These are phyloP conservation scores for Aurelia sp. DNA, from an alignment of 30 jellyfish, hydroid and myxozoan genomes.

Conservation along the genomic window DNA sequence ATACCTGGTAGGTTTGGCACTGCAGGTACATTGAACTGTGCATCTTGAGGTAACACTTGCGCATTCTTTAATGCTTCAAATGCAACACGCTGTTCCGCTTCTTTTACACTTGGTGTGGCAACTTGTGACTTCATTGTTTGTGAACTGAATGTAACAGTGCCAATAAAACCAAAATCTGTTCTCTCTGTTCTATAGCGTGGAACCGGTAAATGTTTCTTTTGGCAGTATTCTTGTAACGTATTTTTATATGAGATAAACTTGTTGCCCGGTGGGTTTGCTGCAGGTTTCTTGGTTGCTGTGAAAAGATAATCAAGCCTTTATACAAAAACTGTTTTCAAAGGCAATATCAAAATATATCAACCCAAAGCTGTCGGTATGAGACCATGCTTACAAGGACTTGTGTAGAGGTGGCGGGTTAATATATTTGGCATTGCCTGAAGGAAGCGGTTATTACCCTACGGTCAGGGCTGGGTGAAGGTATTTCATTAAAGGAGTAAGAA, in stretches of 20 bases:
- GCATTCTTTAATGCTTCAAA: slow-evolving; percentile 68
- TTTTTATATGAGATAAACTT: slow-evolving; percentile 66
- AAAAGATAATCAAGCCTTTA: no score
- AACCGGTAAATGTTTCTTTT: slow-evolving; percentile 56
- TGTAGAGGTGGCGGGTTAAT: no score
- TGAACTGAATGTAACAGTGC: slow-evolving; percentile 45
- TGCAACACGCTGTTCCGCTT: slow-evolving; percentile 87
- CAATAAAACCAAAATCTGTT: slow-evolving; percentile 42
- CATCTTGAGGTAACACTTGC: slow-evolving; percentile 37
- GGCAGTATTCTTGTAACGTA: slow-evolving; percentile 85
- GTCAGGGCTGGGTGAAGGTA: no score
- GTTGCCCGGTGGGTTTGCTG: neutral
- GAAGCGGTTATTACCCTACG: no score
- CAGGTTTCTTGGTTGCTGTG: no score
- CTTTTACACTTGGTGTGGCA: slow-evolving; percentile 53
- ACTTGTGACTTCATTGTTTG: slow-evolving; percentile 17
- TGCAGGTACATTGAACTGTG: slow-evolving; percentile 14
- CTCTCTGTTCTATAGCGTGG: slow-evolving; percentile 64
- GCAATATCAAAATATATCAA: no score
- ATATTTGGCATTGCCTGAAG: no score
- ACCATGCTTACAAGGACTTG: no score
- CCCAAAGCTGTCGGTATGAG: no score
- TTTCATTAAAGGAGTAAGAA: no score
- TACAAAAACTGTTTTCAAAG: no score
- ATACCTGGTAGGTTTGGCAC: slow-evolving; percentile 25